Evolutionary conservation across 2,797 vertebrate species (phyloP).

Genomic region (Leucoraja ocellata): DNA sequence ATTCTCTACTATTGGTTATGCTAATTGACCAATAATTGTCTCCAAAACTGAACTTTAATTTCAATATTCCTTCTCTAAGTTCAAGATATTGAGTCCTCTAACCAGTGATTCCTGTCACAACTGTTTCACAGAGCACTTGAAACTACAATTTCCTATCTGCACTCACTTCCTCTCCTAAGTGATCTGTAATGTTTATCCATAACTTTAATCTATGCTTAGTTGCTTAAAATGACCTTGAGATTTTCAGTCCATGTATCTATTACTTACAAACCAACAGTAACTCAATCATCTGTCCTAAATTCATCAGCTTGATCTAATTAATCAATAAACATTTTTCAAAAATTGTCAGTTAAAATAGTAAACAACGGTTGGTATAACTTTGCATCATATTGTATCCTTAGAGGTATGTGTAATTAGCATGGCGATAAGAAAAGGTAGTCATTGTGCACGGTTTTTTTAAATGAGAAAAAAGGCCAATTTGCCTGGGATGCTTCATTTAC

Average conservation of each 20-base stretch:
- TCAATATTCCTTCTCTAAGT: background rate
- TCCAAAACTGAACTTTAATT: background rate
- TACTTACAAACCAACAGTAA: background rate
- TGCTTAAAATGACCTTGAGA: slow-evolving; percentile 13
- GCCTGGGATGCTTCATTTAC: too few relatives aligned
- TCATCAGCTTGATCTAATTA: background rate
- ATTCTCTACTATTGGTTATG: background rate
- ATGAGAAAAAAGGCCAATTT: too few relatives aligned
- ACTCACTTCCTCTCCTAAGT: background rate
- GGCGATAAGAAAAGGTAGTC: background rate
- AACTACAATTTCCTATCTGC: background rate
- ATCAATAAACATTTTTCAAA: background rate
- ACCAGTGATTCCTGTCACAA: background rate
- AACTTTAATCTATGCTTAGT: background rate
- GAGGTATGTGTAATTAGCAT: background rate
- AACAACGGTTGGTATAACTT: background rate
- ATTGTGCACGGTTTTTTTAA: too few relatives aligned
- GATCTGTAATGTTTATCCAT: slow-evolving; percentile 2
- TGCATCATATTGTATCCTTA: background rate
- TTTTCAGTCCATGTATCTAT: background rate
- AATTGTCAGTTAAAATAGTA: background rate
- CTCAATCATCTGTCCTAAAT: background rate
- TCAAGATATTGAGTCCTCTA: background rate
- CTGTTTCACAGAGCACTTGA: background rate
- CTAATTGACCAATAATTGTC: background rate